These are phyloP conservation scores for Myzus persicae DNA, from an alignment of 1,140 invertebrate genomes.

Conservation along the genomic window DNA sequence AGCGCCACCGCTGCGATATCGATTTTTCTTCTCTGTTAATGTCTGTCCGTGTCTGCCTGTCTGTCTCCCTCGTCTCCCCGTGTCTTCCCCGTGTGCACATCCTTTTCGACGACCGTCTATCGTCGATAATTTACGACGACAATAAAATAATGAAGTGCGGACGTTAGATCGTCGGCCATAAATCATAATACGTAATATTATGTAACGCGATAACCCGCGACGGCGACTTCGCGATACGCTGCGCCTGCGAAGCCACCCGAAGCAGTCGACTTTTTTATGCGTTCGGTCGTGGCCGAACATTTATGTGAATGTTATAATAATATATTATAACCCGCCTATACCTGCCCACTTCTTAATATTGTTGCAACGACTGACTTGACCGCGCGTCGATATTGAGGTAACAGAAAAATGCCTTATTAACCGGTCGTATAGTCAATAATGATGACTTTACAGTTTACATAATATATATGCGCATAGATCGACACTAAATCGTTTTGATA, in stretches of 20 bases:
- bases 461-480: no score
- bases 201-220: neutral
- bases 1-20: neutral
- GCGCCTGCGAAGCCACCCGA: neutral
- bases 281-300: neutral
- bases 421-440: neutral
- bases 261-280: neutral
- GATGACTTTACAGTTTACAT: no score
- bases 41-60: neutral
- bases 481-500: neutral
- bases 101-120: slow-evolving; percentile 16
- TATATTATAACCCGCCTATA: neutral
- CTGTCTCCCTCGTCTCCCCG: neutral
- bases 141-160: slow-evolving; percentile 14
- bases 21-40: slow-evolving; percentile 3
- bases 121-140: slow-evolving; percentile 27
- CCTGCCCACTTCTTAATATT: neutral
- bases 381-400: neutral
- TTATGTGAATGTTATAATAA: neutral
- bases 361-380: neutral
- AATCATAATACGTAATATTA: slow-evolving; percentile 24
- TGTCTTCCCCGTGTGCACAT: neutral
- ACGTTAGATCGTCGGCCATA: neutral
- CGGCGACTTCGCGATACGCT: neutral
- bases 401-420: neutral